Percentiles rank a stretch among this genome's conserved stretches.
Conservation (phyloP, 2,888 invertebrate genomes). For the Morpho helenor region DNA sequence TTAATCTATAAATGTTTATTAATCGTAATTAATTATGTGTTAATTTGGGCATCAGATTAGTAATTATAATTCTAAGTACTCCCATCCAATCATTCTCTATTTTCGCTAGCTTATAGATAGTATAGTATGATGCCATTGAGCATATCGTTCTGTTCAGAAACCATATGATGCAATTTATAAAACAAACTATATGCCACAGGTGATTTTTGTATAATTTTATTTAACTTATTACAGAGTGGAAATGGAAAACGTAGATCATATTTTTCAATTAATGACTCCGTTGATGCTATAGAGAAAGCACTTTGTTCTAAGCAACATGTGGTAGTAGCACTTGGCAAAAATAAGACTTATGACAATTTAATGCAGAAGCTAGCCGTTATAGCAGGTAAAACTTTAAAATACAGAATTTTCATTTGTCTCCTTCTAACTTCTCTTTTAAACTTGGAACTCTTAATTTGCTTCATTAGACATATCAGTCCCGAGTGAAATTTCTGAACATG, state of each 20-base stretch:
- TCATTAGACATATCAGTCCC: conserved; percentile 15
- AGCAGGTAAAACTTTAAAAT: conserved; percentile 6
- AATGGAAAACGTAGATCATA: background rate
- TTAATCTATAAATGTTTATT: too few relatives aligned
- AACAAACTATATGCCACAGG: too few relatives aligned
- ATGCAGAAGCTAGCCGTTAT: conserved; percentile 8
- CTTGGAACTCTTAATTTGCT: background rate
- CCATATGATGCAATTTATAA: background rate
- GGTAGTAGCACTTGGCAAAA: background rate
- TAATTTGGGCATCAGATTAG: too few relatives aligned
- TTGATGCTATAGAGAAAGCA: conserved; percentile 13
- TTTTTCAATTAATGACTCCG: conserved; percentile 1
- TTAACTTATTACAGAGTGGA: background rate
- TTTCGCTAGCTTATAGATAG: too few relatives aligned
- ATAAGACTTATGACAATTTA: background rate
- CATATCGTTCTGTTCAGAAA: too few relatives aligned
- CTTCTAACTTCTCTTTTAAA: background rate
- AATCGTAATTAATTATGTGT: too few relatives aligned
- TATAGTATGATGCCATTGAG: too few relatives aligned
- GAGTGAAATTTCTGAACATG: conserved; percentile 13
- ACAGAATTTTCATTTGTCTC: background rate
- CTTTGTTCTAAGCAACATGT: conserved; percentile 14
- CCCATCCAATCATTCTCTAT: too few relatives aligned
- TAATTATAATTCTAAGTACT: too few relatives aligned
- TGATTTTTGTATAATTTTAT: background rate